Evolutionary conservation across 23 tunicate genomes (phyloP).

Genomic region (Diplosoma virens): DNA sequence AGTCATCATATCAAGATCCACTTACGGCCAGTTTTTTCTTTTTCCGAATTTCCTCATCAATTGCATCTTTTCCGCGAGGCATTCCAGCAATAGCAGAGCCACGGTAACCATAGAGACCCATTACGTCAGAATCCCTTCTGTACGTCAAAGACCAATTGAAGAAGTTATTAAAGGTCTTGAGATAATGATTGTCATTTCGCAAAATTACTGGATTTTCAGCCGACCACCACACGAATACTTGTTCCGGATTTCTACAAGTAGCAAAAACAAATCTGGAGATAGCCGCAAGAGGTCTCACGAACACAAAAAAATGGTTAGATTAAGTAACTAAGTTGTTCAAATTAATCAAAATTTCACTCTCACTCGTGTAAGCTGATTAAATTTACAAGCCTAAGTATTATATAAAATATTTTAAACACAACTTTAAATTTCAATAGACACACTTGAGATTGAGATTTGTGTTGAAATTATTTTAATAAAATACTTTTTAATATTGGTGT

Average conservation of each 20-base stretch:
- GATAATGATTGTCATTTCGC: background rate
- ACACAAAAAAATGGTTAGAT: too few species aligned
- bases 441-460: too few species aligned
- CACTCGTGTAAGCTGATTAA: too few species aligned
- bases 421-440: too few species aligned
- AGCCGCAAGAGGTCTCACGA: too few species aligned
- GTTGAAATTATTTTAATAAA: too few species aligned
- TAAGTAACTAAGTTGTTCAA: too few species aligned
- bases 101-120: constrained; percentile 10
- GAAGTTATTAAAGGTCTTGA: constrained; percentile 11
- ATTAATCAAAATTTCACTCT: too few species aligned
- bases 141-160: constrained; percentile 48
- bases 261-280: too few species aligned
- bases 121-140: constrained; percentile 20
- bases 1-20: background rate
- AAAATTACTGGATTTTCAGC: constrained; percentile 25
- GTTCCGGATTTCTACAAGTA: constrained; percentile 34
- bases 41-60: background rate
- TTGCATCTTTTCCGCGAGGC: constrained; percentile 6
- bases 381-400: too few species aligned
- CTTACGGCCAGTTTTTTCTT: constrained; percentile 28
- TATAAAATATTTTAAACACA: too few species aligned
- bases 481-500: too few species aligned
- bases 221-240: constrained; percentile 43
- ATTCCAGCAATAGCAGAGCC: background rate